Evolutionary conservation across 2,888 invertebrate genomes (phyloP), one percentile per base, ranked within the genome.

Genomic region (Tenthredo mesomela): DNA sequence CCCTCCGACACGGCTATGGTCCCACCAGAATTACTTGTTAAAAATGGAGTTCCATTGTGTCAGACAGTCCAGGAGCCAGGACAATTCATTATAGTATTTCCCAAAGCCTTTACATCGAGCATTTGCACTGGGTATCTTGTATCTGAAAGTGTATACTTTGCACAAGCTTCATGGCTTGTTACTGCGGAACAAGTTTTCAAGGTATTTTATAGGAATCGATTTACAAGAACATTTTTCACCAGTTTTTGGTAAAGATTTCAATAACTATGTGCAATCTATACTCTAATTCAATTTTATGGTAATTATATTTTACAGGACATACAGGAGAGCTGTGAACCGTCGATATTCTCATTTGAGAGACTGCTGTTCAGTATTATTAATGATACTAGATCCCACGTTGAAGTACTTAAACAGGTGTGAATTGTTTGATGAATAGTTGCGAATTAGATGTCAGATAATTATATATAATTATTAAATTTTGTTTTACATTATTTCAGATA

Each of bases 1-100:
- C 96, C 98, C 0, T 97, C 98, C 0, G 98, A 99, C 92, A 97
- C 98, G 7, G 96, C 97, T 0, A 98, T 98, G 98, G 97, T 98
- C 9, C 98, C 98, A 4, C 98, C 98, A 0, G 95, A 95, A 83
- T 94, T 97, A 88, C 94, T 99, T 47, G 95, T 96, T 0, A 95
- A 96, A 88, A 95, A 96, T 82, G 96, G 96, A 0, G 97, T 98
- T 0, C 96, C 97, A 0, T 93, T 99, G 40, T 96, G 96, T 84
- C 95, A 97, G 15, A 95, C 96, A 2, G 96, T 97, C 4, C 98
- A 98, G 93, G 95, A 96, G 85, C 97, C 97, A 0, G 97, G 98
- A 0, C 97, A 99, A 92, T 98, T 97, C 92, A 96, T 99, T 40
- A 95, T 99, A 0, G 97, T 98, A 0, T 98, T 98, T 92, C 98